phyloP scores from a whole-genome alignment of 2,797 vertebrate species.

The Eremophila alpestris region DNA sequence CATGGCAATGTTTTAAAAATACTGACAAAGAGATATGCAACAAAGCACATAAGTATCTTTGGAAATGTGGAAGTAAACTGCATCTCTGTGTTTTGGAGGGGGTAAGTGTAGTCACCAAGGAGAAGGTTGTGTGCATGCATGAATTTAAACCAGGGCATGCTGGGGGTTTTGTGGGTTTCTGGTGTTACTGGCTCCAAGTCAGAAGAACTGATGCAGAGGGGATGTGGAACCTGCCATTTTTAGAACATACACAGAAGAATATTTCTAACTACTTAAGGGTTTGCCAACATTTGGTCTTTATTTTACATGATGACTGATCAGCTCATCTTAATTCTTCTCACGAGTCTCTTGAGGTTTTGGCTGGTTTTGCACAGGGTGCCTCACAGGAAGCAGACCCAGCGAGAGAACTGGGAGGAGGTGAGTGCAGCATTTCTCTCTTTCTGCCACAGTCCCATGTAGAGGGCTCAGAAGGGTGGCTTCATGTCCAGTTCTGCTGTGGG shows the following conservation, averaged over 20 bases:
- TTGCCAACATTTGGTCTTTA: neutral
- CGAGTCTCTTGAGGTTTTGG: neutral
- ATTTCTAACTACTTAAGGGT: neutral
- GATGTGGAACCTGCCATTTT: neutral
- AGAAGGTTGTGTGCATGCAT: neutral
- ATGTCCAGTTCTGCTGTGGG: neutral
- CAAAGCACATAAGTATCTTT: neutral
- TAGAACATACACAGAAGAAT: neutral
- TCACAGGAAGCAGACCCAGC: rapidly evolving
- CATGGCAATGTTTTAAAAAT: neutral
- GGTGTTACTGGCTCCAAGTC: neutral
- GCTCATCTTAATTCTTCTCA: neutral
- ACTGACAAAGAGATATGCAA: neutral
- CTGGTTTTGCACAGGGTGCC: neutral
- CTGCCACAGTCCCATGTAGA: neutral
- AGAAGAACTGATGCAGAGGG: neutral
- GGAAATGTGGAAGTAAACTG: neutral
- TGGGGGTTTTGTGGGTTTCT: neutral
- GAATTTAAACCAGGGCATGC: neutral
- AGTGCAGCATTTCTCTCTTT: neutral
- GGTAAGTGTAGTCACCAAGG: neutral
- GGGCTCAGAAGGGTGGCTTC: neutral
- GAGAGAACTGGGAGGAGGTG: neutral
- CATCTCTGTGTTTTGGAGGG: neutral
- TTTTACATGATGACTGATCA: neutral